A percentile compares a stretch with the other conserved stretches of the same genome.
Evolutionary conservation across 2,113 vertebrate species (phyloP).

Genomic region (Gallinago jamesoni): DNA sequence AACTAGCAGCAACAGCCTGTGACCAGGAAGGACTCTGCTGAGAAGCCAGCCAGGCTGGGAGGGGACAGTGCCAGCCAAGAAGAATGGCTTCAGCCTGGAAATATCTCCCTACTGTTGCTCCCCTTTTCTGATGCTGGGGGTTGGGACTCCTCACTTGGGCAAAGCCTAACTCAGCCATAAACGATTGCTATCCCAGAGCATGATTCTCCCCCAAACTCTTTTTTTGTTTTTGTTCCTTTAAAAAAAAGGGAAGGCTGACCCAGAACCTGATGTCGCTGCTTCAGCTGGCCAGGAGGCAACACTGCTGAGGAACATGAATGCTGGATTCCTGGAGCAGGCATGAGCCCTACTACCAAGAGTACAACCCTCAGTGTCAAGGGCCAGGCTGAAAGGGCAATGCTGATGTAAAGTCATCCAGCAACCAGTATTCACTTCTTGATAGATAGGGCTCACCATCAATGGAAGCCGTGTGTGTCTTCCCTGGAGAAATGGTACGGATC

Average conservation of each 20-base stretch:
- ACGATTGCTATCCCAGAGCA: neutral
- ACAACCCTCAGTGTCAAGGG: neutral
- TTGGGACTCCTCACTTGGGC: neutral
- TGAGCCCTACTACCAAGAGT: neutral
- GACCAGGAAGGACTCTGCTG: neutral
- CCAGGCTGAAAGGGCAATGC: neutral
- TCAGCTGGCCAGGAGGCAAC: neutral
- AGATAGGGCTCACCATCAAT: conserved; percentile 86
- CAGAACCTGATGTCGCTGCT: neutral
- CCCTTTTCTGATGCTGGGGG: neutral
- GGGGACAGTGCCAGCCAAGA: neutral
- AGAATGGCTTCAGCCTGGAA: neutral
- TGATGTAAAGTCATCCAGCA: neutral
- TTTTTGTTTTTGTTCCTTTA: neutral
- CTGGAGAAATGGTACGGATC: conserved; percentile 87
- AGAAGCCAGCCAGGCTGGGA: neutral
- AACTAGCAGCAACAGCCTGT: neutral
- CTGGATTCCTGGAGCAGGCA: neutral
- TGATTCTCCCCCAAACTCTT: neutral
- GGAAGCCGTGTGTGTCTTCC: conserved; percentile 94
- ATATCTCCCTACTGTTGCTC: neutral
- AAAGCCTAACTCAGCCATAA: neutral
- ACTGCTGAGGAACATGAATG: neutral
- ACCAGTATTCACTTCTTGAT: neutral
- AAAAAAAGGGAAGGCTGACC: neutral